These are phyloP conservation scores for Aricia artaxerxes DNA, from an alignment of 2,888 invertebrate genomes.

Conservation along the genomic window DNA sequence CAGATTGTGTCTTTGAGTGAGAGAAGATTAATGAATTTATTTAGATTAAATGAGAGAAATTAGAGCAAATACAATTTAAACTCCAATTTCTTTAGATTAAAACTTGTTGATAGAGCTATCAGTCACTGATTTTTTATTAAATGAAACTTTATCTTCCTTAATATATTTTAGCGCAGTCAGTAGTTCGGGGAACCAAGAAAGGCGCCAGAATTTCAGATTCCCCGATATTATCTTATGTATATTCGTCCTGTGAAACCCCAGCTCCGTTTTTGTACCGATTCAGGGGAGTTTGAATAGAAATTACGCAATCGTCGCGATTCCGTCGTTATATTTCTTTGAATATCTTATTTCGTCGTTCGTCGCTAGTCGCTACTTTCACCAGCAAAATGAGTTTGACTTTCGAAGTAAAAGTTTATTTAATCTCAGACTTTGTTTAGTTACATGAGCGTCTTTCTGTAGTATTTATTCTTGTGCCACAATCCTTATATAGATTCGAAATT, in stretches of 20 bases:
- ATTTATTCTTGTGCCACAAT: not conserved
- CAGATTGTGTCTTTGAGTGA: too few relatives aligned
- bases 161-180: not conserved
- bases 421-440: not conserved
- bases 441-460: not conserved
- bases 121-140: not conserved
- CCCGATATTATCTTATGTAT: constrained; percentile 46
- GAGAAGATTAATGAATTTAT: too few relatives aligned
- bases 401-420: not conserved
- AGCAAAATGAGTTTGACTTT: constrained; percentile 13
- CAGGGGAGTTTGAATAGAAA: constrained; percentile 61
- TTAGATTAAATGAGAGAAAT: too few relatives aligned
- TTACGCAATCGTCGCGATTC: constrained; percentile 61
- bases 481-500: not conserved
- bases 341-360: not conserved
- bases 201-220: constrained; percentile 54
- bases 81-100: too few relatives aligned
- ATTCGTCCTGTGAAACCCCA: constrained; percentile 43
- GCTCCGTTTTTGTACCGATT: constrained; percentile 50
- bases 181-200: not conserved
- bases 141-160: not conserved
- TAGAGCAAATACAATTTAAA: not conserved
- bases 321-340: constrained; percentile 51
- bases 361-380: constrained; percentile 3
- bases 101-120: too few relatives aligned